Percentiles rank a stretch among this genome's conserved stretches.
phyloP scores from a whole-genome alignment of 35 echinoderm and acorn worm genomes.

The Anneissia japonica region DNA sequence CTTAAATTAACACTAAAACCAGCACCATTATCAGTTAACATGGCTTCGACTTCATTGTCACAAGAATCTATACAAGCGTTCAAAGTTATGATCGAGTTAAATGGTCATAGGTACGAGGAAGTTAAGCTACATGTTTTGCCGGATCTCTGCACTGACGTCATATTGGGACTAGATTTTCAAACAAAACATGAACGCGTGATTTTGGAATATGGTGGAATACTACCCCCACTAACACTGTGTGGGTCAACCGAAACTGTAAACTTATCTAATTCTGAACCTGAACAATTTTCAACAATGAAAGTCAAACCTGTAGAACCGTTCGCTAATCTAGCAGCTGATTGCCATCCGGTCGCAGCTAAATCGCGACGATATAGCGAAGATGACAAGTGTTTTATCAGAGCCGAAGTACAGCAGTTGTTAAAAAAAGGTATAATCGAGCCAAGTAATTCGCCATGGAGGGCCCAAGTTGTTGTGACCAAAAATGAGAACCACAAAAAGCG shows the following conservation, averaged over 20 bases:
- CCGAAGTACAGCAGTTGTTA: constrained; percentile 11
- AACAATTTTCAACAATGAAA: constrained; percentile 11
- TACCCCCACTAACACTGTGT: constrained; percentile 11
- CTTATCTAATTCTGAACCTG: neutral
- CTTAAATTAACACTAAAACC: neutral
- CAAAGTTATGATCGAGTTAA: constrained; percentile 20
- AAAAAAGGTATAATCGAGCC: constrained; percentile 25
- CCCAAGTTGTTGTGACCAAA: constrained; percentile 25
- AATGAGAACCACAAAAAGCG: constrained; percentile 43
- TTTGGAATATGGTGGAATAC: constrained; percentile 22
- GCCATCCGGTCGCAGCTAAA: constrained; percentile 19
- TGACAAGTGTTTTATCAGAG: neutral
- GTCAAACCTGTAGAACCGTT: constrained; percentile 16
- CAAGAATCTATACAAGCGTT: constrained; percentile 13
- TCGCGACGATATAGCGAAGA: constrained; percentile 25
- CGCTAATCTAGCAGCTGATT: constrained; percentile 22
- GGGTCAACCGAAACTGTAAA: neutral
- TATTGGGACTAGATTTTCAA: constrained; percentile 32
- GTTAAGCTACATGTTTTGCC: neutral
- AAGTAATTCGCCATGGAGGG: constrained; percentile 33
- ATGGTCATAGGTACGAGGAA: neutral
- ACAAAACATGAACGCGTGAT: constrained; percentile 21
- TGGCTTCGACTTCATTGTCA: constrained; percentile 24
- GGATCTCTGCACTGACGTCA: constrained; percentile 20
- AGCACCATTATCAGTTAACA: constrained; percentile 17